A percentile compares a stretch with the other conserved stretches of the same genome.
Conservation (phyloP, 2,797 vertebrate species). For the Molossus molossus region DNA sequence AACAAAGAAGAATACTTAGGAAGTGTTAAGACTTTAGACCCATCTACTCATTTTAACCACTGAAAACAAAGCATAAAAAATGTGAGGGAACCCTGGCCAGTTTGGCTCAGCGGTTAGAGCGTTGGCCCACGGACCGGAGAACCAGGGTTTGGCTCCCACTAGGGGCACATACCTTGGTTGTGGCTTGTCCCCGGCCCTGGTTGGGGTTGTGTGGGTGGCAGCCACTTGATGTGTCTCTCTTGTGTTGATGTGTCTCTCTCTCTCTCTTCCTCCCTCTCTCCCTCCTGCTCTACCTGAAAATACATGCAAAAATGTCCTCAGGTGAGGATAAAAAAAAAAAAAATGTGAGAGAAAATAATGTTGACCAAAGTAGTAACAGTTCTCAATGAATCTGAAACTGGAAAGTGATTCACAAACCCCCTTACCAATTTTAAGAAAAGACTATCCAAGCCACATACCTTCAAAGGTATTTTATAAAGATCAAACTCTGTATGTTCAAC, state of each 20-base stretch:
- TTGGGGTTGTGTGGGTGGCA: too few species aligned
- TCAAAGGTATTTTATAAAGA: conserved; percentile 23
- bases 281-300: too few species aligned
- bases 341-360: conserved; percentile 29
- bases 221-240: too few species aligned
- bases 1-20: neutral
- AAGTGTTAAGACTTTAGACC: neutral
- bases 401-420: neutral
- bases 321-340: neutral
- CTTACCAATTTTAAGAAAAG: conserved; percentile 20
- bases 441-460: neutral
- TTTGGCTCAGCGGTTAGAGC: too few species aligned
- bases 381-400: neutral
- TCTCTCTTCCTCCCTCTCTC: too few species aligned
- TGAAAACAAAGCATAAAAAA: neutral
- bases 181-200: too few species aligned
- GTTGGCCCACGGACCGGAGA: too few species aligned
- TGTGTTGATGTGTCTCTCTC: too few species aligned
- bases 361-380: neutral
- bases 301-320: too few species aligned
- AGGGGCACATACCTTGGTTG: too few species aligned
- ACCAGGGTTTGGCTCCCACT: too few species aligned
- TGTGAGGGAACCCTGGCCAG: too few species aligned
- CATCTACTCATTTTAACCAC: neutral
- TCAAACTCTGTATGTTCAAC: neutral